Conservation (phyloP, 2,888 invertebrate genomes). For the Coronaproctus castanopsis region DNA sequence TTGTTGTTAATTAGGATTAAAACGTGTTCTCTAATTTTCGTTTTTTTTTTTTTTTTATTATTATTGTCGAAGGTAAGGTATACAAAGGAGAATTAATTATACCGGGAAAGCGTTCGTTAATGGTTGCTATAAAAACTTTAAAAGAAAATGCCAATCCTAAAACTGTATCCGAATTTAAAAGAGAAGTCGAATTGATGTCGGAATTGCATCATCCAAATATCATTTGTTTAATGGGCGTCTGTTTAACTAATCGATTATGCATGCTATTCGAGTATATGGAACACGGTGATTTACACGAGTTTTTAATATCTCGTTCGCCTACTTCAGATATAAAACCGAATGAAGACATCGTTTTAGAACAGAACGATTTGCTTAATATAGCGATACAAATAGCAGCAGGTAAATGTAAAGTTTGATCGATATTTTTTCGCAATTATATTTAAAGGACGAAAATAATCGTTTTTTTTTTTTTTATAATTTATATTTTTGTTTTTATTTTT, state of each 20-base stretch:
- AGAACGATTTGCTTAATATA: slow-evolving; percentile 71
- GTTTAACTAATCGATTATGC: slow-evolving; percentile 70
- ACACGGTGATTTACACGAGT: slow-evolving; percentile 90
- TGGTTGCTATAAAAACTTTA: slow-evolving; percentile 80
- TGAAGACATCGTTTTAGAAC: slow-evolving; percentile 43
- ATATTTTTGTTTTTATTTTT: too few relatives aligned
- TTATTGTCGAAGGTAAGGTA: slow-evolving; percentile 58
- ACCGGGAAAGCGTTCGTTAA: slow-evolving; percentile 37
- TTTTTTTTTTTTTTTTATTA: too few relatives aligned
- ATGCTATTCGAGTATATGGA: slow-evolving; percentile 98
- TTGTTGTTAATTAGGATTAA: too few relatives aligned
- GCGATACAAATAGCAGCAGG: slow-evolving; percentile 67
- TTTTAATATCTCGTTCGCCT: slow-evolving; percentile 75
- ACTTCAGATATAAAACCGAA: slow-evolving; percentile 33
- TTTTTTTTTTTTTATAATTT: too few relatives aligned
- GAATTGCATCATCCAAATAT: slow-evolving; percentile 89
- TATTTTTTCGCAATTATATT: too few relatives aligned
- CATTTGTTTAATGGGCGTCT: slow-evolving; percentile 81
- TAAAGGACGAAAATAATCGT: too few relatives aligned
- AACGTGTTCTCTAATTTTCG: too few relatives aligned
- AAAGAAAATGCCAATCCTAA: slow-evolving; percentile 83
- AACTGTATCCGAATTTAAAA: slow-evolving; percentile 74
- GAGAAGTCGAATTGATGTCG: slow-evolving; percentile 75
- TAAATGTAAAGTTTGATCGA: too few relatives aligned
- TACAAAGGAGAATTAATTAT: slow-evolving; percentile 74